Percentiles rank a stretch among this genome's conserved stretches.
Conservation (phyloP, 2,888 invertebrate genomes). For the Scrobipalpa atriplicella region DNA sequence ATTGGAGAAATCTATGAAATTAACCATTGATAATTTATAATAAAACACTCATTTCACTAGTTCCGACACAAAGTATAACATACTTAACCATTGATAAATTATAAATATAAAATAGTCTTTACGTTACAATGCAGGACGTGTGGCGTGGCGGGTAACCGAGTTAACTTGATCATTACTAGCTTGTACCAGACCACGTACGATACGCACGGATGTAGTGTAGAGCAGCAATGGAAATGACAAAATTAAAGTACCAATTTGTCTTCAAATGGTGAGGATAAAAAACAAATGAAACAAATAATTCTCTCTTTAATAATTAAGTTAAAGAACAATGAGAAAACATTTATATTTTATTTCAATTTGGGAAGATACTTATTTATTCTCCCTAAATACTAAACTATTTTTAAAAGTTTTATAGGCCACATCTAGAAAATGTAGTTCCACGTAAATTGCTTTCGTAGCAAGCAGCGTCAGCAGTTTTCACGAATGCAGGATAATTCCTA, state of each 20-base stretch:
- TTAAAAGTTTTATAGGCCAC: too few relatives aligned
- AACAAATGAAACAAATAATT: too few relatives aligned
- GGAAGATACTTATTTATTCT: too few relatives aligned
- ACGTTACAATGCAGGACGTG: constrained; percentile 20
- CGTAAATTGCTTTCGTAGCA: constrained; percentile 37
- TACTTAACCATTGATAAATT: too few relatives aligned
- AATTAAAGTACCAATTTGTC: neutral
- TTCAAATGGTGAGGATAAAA: neutral
- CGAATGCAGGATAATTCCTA: constrained; percentile 72
- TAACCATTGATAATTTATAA: too few relatives aligned
- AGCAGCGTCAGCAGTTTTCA: constrained; percentile 66
- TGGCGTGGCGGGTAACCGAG: constrained; percentile 18
- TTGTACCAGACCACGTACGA: constrained; percentile 59
- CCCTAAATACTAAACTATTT: too few relatives aligned
- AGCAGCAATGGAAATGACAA: constrained; percentile 38
- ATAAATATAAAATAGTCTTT: neutral
- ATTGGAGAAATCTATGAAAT: too few relatives aligned
- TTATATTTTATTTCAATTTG: too few relatives aligned
- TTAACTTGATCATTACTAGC: constrained; percentile 56
- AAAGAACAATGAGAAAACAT: neutral
- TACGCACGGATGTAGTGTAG: constrained; percentile 41
- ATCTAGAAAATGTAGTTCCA: constrained; percentile 41
- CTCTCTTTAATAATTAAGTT: too few relatives aligned
- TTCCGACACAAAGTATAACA: too few relatives aligned
- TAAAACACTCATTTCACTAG: too few relatives aligned